A percentile compares a stretch with the other conserved stretches of the same genome.
Conservation (phyloP, 2,888 invertebrate genomes). For the Drosophila prostipennis region DNA sequence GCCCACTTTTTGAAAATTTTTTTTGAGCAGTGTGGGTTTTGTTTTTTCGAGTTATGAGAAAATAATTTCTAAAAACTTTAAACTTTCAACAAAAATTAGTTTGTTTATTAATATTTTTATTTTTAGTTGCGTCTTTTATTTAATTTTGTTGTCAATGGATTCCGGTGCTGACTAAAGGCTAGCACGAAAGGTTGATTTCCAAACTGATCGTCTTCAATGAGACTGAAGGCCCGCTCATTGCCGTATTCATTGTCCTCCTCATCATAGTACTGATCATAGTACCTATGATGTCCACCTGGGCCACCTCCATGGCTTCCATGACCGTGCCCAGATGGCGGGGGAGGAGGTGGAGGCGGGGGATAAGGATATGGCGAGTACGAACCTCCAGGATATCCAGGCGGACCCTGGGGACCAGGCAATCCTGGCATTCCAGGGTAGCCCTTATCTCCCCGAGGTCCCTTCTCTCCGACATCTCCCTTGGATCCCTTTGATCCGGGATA, state of each 20-base stretch:
- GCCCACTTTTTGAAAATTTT: no score
- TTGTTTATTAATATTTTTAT: neutral
- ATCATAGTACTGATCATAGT: constrained; percentile 9
- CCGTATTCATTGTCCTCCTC: constrained; percentile 18
- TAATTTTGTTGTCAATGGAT: constrained; percentile 21
- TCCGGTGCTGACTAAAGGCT: constrained; percentile 24
- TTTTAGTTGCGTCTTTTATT: constrained; percentile 20
- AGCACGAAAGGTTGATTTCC: constrained; percentile 22
- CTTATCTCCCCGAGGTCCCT: constrained; percentile 22
- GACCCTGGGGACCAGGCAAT: constrained; percentile 28
- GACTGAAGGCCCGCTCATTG: constrained; percentile 7
- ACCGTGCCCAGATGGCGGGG: neutral
- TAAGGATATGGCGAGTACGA: constrained; percentile 8
- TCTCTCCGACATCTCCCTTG: constrained; percentile 35
- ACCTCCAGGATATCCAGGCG: constrained; percentile 37
- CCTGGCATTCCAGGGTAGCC: constrained; percentile 38
- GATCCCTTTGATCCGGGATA: constrained; percentile 27
- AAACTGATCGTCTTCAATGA: neutral
- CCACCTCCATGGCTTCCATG: constrained; percentile 6
- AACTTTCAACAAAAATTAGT: neutral
- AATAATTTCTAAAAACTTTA: no score
- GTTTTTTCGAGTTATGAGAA: no score
- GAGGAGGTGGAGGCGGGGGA: constrained; percentile 2
- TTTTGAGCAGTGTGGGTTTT: no score
- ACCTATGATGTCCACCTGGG: constrained; percentile 3